phyloP scores from a whole-genome alignment of 2,113 vertebrate genomes.

The Callithrix jacchus region DNA sequence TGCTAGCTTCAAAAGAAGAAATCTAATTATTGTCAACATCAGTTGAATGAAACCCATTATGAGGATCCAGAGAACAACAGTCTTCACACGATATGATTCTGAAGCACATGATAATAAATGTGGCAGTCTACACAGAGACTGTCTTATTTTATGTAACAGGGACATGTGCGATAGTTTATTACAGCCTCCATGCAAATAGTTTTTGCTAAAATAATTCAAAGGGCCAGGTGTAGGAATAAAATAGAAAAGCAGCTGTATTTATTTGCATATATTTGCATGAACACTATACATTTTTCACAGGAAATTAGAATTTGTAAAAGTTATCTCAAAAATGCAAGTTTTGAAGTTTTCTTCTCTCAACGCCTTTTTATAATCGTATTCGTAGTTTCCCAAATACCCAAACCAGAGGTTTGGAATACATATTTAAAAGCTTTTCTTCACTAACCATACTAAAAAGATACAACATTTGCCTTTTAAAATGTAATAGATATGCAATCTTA shows the following conservation, averaged over 20 bases:
- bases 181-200: not conserved
- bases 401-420: not conserved
- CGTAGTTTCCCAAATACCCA: not conserved
- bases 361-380: not conserved
- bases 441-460: not conserved
- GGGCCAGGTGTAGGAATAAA: not conserved
- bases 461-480: not conserved
- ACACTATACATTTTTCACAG: not conserved
- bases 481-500: not conserved
- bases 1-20: not conserved
- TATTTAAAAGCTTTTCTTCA: conserved; percentile 23
- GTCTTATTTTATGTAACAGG: conserved; percentile 21
- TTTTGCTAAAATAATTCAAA: conserved; percentile 34
- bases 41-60: not conserved
- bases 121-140: not conserved
- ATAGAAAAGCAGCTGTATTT: conserved; percentile 16
- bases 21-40: not conserved
- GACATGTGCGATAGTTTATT: not conserved
- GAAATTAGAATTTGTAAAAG: conserved; percentile 41
- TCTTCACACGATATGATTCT: not conserved
- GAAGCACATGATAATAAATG: not conserved
- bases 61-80: not conserved
- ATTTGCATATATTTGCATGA: conserved; percentile 44
- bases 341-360: not conserved
- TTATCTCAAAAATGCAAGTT: conserved; percentile 16